These are phyloP conservation scores for Xestia xanthographa DNA, from an alignment of 2,888 invertebrate species.

Conservation along the genomic window DNA sequence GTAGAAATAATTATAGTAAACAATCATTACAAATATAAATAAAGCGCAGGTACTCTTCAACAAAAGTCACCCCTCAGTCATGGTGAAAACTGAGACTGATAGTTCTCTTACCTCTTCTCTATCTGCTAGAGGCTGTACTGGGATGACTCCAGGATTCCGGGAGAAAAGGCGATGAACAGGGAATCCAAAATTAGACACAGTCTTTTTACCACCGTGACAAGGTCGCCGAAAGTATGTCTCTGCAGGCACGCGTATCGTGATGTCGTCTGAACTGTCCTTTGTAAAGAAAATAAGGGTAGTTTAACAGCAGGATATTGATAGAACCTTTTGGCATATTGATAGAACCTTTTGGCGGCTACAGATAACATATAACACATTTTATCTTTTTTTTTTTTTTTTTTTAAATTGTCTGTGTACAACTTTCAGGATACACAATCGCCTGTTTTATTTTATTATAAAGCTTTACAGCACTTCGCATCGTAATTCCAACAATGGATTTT, in stretches of 20 bases:
- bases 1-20: neutral
- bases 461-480: conserved; percentile 82
- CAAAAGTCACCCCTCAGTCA: neutral
- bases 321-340: no score
- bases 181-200: conserved; percentile 58
- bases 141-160: conserved; percentile 72
- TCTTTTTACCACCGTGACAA: conserved; percentile 70
- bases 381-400: no score
- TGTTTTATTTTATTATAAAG: neutral
- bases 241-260: conserved; percentile 71
- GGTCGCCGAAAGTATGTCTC: conserved; percentile 72
- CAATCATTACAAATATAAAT: no score
- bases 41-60: neutral
- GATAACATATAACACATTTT: conserved; percentile 4
- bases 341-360: conserved; percentile 3
- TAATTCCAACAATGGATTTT: conserved; percentile 76
- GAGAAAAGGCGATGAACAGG: conserved; percentile 69
- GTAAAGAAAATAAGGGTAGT: conserved; percentile 39
- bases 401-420: no score
- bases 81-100: neutral
- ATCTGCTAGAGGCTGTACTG: conserved; percentile 61
- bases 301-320: conserved; percentile 20
- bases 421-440: neutral
- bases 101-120: conserved; percentile 72
- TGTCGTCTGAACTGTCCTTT: conserved; percentile 76